A percentile compares a stretch with the other conserved stretches of the same genome.
phyloP scores from a whole-genome alignment of 2,113 vertebrate species.

The Xiphorhynchus elegans region DNA sequence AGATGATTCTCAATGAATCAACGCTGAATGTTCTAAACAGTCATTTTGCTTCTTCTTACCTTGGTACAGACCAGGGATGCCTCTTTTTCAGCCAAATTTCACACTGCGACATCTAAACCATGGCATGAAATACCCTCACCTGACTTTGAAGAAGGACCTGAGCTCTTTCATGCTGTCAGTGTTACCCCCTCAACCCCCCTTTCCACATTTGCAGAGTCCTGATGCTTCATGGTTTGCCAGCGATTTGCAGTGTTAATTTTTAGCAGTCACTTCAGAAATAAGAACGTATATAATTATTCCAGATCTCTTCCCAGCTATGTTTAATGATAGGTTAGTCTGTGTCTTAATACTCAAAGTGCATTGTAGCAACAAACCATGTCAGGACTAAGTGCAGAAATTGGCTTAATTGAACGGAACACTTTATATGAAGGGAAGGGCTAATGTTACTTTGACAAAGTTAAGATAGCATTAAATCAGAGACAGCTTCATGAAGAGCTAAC shows the following conservation, averaged over 20 bases:
- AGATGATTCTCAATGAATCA: neutral
- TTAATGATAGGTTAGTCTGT: neutral
- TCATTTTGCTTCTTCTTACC: neutral
- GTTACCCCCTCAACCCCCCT: neutral
- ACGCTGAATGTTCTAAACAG: neutral
- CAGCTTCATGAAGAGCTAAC: neutral
- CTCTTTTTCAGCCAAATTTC: neutral
- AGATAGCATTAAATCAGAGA: neutral
- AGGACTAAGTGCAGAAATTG: neutral
- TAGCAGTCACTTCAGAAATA: neutral
- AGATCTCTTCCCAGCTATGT: neutral
- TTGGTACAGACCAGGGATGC: neutral
- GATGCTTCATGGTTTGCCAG: fast-evolving
- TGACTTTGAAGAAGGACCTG: neutral
- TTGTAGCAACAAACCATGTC: neutral
- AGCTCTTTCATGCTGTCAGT: neutral
- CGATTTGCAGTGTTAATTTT: neutral
- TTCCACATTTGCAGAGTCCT: neutral
- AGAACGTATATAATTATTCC: neutral
- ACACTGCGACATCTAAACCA: neutral
- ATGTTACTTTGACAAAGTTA: neutral
- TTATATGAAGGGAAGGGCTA: neutral
- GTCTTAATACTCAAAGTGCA: neutral
- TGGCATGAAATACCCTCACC: neutral
- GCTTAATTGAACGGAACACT: neutral